Percentiles rank a stretch among this genome's conserved stretches.
Conservation (phyloP, 2,888 invertebrate genomes). For the Drosophila nigritarsus region DNA sequence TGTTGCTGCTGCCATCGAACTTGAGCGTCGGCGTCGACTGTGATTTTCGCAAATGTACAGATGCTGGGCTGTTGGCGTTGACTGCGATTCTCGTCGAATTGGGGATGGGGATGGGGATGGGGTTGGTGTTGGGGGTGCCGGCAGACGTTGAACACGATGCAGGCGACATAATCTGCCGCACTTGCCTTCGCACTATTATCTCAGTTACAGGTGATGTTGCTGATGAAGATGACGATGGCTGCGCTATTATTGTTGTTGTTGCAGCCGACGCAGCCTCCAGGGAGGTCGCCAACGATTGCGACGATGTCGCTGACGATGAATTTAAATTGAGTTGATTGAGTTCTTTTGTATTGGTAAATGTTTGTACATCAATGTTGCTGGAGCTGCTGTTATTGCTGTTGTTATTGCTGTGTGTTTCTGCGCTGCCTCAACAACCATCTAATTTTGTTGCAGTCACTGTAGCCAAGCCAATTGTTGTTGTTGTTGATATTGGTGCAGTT, state of each 20-base stretch:
- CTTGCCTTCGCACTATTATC: constrained; percentile 22
- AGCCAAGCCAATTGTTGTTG: constrained; percentile 24
- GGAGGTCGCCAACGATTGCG: constrained; percentile 54
- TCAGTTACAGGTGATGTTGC: constrained; percentile 34
- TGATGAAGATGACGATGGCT: constrained; percentile 8
- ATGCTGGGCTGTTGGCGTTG: constrained; percentile 55
- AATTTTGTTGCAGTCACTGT: constrained; percentile 61
- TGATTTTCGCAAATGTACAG: constrained; percentile 67
- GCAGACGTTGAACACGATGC: constrained; percentile 36
- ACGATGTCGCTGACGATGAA: constrained; percentile 61
- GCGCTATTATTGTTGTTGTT: constrained; percentile 34
- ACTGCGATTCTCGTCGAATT: constrained; percentile 60
- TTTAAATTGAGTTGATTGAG: constrained; percentile 81
- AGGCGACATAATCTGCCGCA: constrained; percentile 68
- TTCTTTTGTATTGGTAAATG: constrained; percentile 80
- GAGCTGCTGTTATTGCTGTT: constrained; percentile 9
- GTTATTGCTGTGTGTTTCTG: constrained; percentile 48
- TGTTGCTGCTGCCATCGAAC: constrained; percentile 41
- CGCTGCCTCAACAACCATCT: constrained; percentile 57
- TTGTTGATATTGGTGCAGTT: constrained; percentile 29
- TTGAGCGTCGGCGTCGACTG: constrained; percentile 70
- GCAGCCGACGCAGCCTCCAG: constrained; percentile 48
- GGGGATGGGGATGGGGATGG: constrained; percentile 20
- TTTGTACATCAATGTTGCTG: constrained; percentile 66
- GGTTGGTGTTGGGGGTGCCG: constrained; percentile 19